Conservation (phyloP, 2,888 invertebrate species). For the Polyploca ridens region DNA sequence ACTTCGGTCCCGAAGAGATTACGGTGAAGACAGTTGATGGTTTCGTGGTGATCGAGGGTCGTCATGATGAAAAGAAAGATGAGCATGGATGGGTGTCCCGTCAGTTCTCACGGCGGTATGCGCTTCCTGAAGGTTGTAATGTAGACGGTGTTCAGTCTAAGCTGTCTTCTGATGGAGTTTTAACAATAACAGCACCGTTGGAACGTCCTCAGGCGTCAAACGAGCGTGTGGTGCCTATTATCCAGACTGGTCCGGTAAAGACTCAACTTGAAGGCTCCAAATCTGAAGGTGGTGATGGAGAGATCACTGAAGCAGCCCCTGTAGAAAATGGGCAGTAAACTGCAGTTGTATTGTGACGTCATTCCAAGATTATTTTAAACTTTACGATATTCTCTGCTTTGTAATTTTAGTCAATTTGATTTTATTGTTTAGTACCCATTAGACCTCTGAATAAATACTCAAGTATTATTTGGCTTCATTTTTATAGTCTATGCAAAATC, state of each 20-base stretch:
- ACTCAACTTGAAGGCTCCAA: slow-evolving; percentile 29
- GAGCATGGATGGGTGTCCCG: slow-evolving; percentile 89
- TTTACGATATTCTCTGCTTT: neutral
- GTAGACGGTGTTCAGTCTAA: slow-evolving; percentile 87
- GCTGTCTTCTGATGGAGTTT: slow-evolving; percentile 89
- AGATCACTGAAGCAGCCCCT: slow-evolving; percentile 16
- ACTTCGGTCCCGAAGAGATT: slow-evolving; percentile 90
- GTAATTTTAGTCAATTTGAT: neutral
- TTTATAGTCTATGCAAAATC: too few relatives aligned
- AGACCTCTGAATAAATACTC: too few relatives aligned
- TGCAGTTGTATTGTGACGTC: neutral
- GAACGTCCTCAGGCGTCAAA: slow-evolving; percentile 46
- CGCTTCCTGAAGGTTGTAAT: slow-evolving; percentile 88
- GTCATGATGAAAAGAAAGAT: slow-evolving; percentile 90
- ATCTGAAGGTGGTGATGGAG: slow-evolving; percentile 26
- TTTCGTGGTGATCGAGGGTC: slow-evolving; percentile 88
- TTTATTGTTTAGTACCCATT: too few relatives aligned
- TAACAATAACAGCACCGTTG: slow-evolving; percentile 86
- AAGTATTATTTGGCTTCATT: too few relatives aligned
- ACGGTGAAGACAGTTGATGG: slow-evolving; percentile 89
- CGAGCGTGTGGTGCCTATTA: slow-evolving; percentile 54
- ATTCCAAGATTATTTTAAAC: slow-evolving; percentile 1
- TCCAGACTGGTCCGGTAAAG: slow-evolving; percentile 58
- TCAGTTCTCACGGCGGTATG: slow-evolving; percentile 89
- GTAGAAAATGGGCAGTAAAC: slow-evolving; percentile 39